Evolutionary conservation across 2,113 vertebrate species (phyloP), one percentile per base, ranked within the genome.

Genomic region (Rhinoderma darwinii): DNA sequence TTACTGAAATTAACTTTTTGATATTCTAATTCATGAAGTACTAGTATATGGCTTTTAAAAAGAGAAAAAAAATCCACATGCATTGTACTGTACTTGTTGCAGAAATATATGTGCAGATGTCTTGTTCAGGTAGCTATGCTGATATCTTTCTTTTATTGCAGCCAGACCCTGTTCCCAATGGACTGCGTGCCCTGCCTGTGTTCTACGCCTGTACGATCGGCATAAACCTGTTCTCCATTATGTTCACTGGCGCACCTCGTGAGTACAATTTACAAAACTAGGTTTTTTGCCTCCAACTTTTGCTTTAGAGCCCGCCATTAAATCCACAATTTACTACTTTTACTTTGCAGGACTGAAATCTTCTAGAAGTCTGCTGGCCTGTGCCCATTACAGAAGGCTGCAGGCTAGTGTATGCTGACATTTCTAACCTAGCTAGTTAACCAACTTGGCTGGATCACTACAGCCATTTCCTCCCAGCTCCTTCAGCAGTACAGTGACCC

Each of bases 291-390:
- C 44, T 82, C 20, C 75, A 68, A 18, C 70, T 2, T 27, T 8
- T 66, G 27, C 44, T 30, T 11, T 22, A 89, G 91, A 95, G 91
- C 92, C 93, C 91, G 7, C 89, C 88, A 96, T 97, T 97, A 98
- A 99, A 98, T 90, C 93, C 96, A 94, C 93, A 89, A 94, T 95
- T 98, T 96, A 95, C 96, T 96, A 96, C 96, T 97, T 93, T 96
- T 98, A 94, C 96, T 96, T 97, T 97, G 90, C 97, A 99, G 97
- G 96, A 90, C 94, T 94, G 96, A 96, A 94, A 94, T 95, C 94
- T 97, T 93, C 96, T 96, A 97, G 97, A 96, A 95, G 94, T 97
- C 96, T 96, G 92, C 96, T 95, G 96, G 97, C 96, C 96, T 98
- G 96, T 92, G 92, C 95, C 95, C 80, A 92, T 96, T 95, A 95